Evolutionary conservation across 2,113 vertebrate genomes (phyloP), one percentile per base, ranked within the genome.

Genomic region (Gymnogyps californianus): DNA sequence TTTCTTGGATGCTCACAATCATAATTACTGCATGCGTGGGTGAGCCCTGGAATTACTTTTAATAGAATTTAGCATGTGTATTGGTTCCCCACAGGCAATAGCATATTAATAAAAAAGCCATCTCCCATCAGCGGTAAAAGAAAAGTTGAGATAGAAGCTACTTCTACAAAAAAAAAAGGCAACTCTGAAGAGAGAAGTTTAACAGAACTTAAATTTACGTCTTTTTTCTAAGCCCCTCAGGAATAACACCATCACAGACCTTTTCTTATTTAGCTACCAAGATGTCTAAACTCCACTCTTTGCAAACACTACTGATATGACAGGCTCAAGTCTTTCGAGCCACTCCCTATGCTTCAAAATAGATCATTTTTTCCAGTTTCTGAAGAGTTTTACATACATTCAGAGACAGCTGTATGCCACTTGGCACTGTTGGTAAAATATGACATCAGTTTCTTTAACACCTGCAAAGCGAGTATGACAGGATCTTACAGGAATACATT

Each of bases 1-100:
- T 98, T 98, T 96, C 77, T 97, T 89, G 82, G 87, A 89, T 98
- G 90, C 70, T 96, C 94, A 94, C 83, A 91, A 89, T 97, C 90
- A 95, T 97, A 97, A 98, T 98, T 96, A 97, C 57, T 95, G 75
- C 66, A 97, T 67, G 95, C 52, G 25, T 90, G 95, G 78, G 40
- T 94, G 89, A 97, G 83, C 88, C 61, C 47, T 80, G 90, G 76
- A 97, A 97, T 96, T 97, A 94, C 96, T 96, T 98, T 95, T 97
- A 98, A 97, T 90, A 96, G 87, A 98, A 82, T 75, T 96, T 91
- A 94, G 77, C 74, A 46, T 80, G 78, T 96, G 65, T 42, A 44
- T 85, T 96, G 46, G 21, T 55, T 97, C 54, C 95, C 91, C 91
- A 95, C 79, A 74, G 83, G 71, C 83, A 97, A 83, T 1, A 69